phyloP scores from a whole-genome alignment of 2,113 vertebrate species.

The Sardina pilchardus region DNA sequence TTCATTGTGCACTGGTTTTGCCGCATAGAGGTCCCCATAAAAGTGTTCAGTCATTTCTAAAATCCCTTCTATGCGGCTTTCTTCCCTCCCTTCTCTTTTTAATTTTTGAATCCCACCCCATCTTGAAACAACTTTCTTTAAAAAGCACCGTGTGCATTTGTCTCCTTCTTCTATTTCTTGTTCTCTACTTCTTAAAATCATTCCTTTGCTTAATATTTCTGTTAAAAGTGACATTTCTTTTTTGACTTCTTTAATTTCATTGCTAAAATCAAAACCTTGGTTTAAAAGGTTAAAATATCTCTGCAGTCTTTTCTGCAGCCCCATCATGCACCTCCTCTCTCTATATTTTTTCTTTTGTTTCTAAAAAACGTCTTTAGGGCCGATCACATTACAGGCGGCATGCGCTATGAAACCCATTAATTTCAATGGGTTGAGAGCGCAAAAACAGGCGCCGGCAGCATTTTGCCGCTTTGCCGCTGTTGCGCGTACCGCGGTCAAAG shows the following conservation, averaged over 20 bases:
- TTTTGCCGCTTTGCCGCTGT: too few species aligned
- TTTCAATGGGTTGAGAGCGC: too few species aligned
- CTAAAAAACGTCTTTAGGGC: constrained; percentile 27
- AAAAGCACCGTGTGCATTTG: constrained; percentile 30
- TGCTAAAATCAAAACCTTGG: constrained; percentile 5
- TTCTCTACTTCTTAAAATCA: constrained; percentile 26
- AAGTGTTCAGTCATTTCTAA: background rate
- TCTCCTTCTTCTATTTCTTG: constrained; percentile 25
- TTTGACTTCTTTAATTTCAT: constrained; percentile 19
- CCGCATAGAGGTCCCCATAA: background rate
- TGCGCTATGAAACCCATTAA: too few species aligned
- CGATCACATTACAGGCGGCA: too few species aligned
- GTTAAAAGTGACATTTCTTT: constrained; percentile 12
- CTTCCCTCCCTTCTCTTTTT: background rate
- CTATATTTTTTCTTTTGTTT: background rate
- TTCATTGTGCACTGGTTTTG: background rate
- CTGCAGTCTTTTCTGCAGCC: constrained; percentile 30
- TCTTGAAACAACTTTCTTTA: constrained; percentile 13
- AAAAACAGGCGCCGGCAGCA: too few species aligned
- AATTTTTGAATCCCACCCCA: background rate
- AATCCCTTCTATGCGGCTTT: background rate
- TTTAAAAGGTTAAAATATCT: constrained; percentile 20
- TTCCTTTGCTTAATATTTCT: background rate
- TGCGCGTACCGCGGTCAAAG: too few species aligned
- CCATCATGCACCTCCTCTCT: constrained; percentile 13